Evolutionary conservation across 1,140 invertebrate species (phyloP).

Genomic region (Ceratitis capitata): DNA sequence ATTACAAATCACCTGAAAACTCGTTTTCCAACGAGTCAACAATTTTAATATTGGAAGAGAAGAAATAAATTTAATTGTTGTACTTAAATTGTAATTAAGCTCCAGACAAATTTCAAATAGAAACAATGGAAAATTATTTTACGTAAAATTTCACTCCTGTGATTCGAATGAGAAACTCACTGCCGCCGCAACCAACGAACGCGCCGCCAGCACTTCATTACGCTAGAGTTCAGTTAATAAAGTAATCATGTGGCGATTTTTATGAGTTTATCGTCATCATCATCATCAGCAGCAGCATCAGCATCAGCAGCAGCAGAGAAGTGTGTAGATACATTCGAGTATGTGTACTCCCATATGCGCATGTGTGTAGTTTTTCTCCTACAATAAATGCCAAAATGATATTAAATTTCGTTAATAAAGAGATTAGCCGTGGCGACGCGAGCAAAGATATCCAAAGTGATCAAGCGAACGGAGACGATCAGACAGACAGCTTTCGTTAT

Average conservation of each 20-base stretch:
- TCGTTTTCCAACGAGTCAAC: neutral
- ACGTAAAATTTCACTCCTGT: too few relatives aligned
- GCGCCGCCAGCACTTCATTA: neutral
- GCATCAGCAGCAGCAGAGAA: too few relatives aligned
- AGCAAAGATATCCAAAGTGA: neutral
- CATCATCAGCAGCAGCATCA: neutral
- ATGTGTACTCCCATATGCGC: neutral
- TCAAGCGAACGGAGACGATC: neutral
- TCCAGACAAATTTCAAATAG: too few relatives aligned
- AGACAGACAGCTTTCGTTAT: neutral
- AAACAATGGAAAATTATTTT: too few relatives aligned
- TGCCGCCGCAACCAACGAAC: neutral
- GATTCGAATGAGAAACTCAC: too few relatives aligned
- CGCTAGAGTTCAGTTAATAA: constrained; percentile 55
- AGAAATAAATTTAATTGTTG: neutral
- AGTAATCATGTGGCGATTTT: constrained; percentile 61
- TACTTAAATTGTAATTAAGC: constrained; percentile 24
- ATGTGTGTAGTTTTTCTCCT: neutral
- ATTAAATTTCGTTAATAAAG: constrained; percentile 20
- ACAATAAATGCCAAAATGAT: neutral
- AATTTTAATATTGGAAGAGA: neutral
- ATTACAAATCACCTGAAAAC: neutral
- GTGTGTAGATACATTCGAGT: too few relatives aligned
- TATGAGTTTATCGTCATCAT: constrained; percentile 49
- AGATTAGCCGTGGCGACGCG: neutral